A percentile compares a stretch with the other conserved stretches of the same genome.
phyloP scores from a whole-genome alignment of 1,140 invertebrate genomes.

The Ectropis grisescens region DNA sequence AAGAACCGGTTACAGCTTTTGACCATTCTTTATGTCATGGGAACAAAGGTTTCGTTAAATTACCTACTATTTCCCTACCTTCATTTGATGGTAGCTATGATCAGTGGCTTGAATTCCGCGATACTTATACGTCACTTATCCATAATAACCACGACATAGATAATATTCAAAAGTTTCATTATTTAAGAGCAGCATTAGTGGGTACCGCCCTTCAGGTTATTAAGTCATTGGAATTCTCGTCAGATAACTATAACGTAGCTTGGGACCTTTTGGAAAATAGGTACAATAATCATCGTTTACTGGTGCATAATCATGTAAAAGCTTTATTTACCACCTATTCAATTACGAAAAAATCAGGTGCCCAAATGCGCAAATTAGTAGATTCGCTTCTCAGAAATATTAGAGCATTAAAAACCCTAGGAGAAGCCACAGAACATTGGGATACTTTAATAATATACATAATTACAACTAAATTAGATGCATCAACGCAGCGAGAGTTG shows the following conservation, averaged over 20 bases:
- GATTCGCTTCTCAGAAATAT: slow-evolving; percentile 4
- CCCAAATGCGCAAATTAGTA: slow-evolving; percentile 5
- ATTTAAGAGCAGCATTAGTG: slow-evolving; percentile 2
- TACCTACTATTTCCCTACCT: slow-evolving; percentile 1
- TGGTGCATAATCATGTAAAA: slow-evolving; percentile 23
- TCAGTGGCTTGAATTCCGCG: slow-evolving; percentile 6
- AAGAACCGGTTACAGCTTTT: no score
- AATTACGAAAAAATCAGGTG: slow-evolving; percentile 9
- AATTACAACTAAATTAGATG: slow-evolving; percentile 5
- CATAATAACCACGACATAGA: slow-evolving; percentile 1
- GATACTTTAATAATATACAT: slow-evolving; percentile 8
- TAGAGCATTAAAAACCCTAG: slow-evolving; percentile 4
- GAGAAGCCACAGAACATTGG: slow-evolving; percentile 1
- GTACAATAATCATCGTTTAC: slow-evolving; percentile 22
- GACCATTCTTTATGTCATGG: no score
- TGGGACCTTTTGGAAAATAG: slow-evolving; percentile 25
- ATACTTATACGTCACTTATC: slow-evolving; percentile 5
- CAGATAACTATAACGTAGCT: slow-evolving; percentile 25
- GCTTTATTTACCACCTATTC: slow-evolving; percentile 14
- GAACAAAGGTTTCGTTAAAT: neutral
- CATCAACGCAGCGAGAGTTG: slow-evolving; percentile 4
- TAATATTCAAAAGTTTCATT: slow-evolving; percentile 9
- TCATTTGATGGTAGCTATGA: slow-evolving; percentile 3
- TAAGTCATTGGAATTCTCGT: slow-evolving; percentile 17
- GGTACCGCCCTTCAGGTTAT: slow-evolving; percentile 11